Base-by-base conservation (phyloP, 1,140 invertebrate species). In the Drosophila kanapiae region DNA sequence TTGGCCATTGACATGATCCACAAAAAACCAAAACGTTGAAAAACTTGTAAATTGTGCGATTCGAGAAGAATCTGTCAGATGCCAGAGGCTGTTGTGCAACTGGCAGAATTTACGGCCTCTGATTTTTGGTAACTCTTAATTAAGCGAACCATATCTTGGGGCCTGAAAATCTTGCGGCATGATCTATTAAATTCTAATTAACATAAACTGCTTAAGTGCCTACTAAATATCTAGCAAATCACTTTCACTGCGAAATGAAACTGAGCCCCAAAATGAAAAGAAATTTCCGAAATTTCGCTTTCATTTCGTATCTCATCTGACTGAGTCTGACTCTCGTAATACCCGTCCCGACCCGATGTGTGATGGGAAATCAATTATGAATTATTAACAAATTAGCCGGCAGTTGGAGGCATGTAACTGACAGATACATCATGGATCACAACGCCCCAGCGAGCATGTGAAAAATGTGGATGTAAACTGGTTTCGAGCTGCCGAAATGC, bases 341-440 rank as follows among this genome's bases (percentile, higher is more conserved):
- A 65, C 35, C 54, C 29, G 40, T 49, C 60, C 49, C 48, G 29
- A 57, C 40, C 49, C 48, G 57, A 37, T 65, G 62, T 82, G 67
- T 69, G 84, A 88, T 88, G 84, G 78, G 85, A 90, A 90, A 90
- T 88, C 84, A 88, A 88, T 88, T 88, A 88, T 81, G 84, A 88
- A 64, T 84, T 88, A 88, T 90, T 88, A 88, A 81, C 84, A 88
- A 88, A 88, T 88, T 84, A 88, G 85, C 71, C 51, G 51, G 59
- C 43, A 69, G 78, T 43, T 59, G 47, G 75, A 83, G 61, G 74
- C 84, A 76, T 83, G 68, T 88, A 87, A 84, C 84, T 88, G 78
- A 84, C 81, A 88, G 81, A 62, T 65, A 80, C 80, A 81, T 75
- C 78, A 75, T 60, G 65, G 58, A 61, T 78, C 69, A 48, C 35